These are phyloP conservation scores for Ceratotherium simum DNA, from an alignment of 2,113 vertebrate genomes.

Conservation along the genomic window DNA sequence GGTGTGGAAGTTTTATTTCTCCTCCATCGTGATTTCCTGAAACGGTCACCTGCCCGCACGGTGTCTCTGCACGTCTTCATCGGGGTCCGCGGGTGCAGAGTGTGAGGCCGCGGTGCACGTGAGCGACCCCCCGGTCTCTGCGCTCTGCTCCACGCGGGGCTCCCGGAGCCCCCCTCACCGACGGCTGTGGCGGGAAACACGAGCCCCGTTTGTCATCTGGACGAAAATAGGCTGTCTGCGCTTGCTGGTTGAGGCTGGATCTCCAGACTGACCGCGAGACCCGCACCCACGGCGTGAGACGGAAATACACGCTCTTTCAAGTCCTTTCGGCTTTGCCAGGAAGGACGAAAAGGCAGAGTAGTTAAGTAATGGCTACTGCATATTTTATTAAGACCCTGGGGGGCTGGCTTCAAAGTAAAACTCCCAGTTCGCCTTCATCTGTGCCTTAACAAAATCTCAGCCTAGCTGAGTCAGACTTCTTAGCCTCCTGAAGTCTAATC, in stretches of 20 bases:
- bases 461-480: slow-evolving; percentile 39
- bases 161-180: neutral
- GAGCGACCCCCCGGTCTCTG: neutral
- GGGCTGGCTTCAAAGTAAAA: slow-evolving; percentile 33
- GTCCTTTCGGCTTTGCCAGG: slow-evolving; percentile 21
- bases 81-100: neutral
- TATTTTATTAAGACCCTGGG: slow-evolving; percentile 54
- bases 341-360: neutral
- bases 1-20: neutral
- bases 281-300: neutral
- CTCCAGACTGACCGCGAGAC: slow-evolving; percentile 60
- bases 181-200: neutral
- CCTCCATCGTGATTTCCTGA: neutral
- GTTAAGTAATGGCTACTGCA: neutral
- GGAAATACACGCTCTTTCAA: slow-evolving; percentile 41
- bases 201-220: slow-evolving; percentile 16
- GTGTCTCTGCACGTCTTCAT: neutral
- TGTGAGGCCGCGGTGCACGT: neutral
- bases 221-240: slow-evolving; percentile 61
- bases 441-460: slow-evolving; percentile 52
- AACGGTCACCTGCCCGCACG: neutral
- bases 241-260: slow-evolving; percentile 63
- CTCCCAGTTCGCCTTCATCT: slow-evolving; percentile 50
- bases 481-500: neutral
- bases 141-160: neutral